These are phyloP conservation scores for Anarsia innoxiella DNA, from an alignment of 2,888 invertebrate genomes.

Conservation along the genomic window DNA sequence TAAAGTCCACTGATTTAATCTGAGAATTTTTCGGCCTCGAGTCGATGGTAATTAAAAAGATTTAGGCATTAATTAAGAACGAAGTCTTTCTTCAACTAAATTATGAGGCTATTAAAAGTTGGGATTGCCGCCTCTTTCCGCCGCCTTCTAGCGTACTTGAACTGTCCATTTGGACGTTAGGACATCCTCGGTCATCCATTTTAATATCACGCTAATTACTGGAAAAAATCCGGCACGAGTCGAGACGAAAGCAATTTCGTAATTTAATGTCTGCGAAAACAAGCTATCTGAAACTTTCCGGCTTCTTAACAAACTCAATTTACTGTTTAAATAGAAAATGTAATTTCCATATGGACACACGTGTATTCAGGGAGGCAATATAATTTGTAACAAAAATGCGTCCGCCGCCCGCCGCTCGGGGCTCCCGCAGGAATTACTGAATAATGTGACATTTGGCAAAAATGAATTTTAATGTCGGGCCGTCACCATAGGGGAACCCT, in stretches of 20 bases:
- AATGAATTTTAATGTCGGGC: slow-evolving; percentile 40
- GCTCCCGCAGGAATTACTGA: slow-evolving; percentile 27
- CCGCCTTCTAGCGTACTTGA: background rate
- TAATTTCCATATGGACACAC: slow-evolving; percentile 12
- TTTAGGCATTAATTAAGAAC: slow-evolving; percentile 12
- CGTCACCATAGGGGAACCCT: slow-evolving; percentile 20
- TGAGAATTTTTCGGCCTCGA: slow-evolving; percentile 12
- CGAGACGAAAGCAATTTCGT: too few relatives aligned
- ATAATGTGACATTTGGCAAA: slow-evolving; percentile 41
- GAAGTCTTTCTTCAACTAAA: slow-evolving; percentile 2
- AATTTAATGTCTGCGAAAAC: too few relatives aligned
- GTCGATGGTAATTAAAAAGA: slow-evolving; percentile 15
- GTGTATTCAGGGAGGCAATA: background rate
- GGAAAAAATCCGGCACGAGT: background rate
- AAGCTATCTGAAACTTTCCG: background rate
- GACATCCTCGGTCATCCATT: background rate
- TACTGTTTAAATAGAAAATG: slow-evolving; percentile 11
- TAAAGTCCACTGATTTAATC: slow-evolving; percentile 15
- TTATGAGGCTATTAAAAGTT: slow-evolving; percentile 10
- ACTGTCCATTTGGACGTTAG: background rate
- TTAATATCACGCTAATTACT: background rate
- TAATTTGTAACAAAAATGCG: slow-evolving; percentile 21
- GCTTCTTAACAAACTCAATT: slow-evolving; percentile 1
- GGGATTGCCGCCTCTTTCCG: background rate
- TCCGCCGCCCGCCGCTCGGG: slow-evolving; percentile 15